These are phyloP conservation scores for Heliconius melpomene DNA, from an alignment of 1,140 invertebrate species.

Conservation along the genomic window DNA sequence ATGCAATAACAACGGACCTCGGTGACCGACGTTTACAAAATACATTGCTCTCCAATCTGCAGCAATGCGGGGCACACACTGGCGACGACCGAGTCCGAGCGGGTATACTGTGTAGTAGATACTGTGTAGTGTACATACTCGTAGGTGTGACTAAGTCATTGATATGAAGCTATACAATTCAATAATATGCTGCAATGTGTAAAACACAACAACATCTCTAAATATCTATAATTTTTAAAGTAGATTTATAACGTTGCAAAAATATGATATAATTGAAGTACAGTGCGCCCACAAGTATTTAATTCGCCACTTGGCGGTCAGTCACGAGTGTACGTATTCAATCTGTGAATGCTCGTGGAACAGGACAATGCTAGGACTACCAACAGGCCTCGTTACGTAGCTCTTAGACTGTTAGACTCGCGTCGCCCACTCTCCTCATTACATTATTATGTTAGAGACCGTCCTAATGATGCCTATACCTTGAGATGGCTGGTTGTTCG, in stretches of 20 bases:
- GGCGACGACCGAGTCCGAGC: no score
- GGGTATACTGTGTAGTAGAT: no score
- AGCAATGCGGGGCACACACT: no score
- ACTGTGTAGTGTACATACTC: no score
- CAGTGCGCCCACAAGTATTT: background rate
- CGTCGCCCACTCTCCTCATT: background rate
- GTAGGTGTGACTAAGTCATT: no score
- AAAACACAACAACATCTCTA: no score
- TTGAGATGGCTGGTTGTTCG: background rate
- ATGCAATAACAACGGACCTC: no score
- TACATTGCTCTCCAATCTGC: no score
- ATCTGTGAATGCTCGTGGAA: background rate
- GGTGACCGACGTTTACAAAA: no score
- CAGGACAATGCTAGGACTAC: background rate
- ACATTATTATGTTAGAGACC: background rate
- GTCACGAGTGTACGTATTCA: background rate
- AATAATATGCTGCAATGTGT: no score
- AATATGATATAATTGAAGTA: background rate
- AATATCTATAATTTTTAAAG: no score
- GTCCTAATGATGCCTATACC: background rate
- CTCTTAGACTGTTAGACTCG: background rate
- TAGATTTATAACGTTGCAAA: background rate
- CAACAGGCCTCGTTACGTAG: background rate
- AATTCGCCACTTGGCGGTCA: background rate
- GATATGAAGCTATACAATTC: no score